Evolutionary conservation across 2,797 vertebrate genomes (phyloP).

Genomic region (Acanthornis magna): DNA sequence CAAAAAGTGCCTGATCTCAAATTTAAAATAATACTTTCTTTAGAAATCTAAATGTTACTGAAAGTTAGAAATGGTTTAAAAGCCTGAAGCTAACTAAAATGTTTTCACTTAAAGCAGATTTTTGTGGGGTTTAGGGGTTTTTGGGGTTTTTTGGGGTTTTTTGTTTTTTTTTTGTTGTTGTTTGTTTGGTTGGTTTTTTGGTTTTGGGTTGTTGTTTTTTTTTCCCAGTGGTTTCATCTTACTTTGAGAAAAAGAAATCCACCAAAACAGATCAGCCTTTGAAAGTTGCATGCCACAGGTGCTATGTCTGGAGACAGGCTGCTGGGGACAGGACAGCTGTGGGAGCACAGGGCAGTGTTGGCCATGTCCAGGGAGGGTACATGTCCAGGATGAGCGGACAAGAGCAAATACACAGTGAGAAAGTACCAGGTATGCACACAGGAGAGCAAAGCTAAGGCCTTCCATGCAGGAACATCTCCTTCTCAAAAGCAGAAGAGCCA

Average conservation of each 20-base stretch:
- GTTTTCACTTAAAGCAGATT: neutral
- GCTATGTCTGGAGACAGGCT: neutral
- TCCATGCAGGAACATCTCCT: neutral
- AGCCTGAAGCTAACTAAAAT: neutral
- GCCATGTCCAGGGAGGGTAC: neutral
- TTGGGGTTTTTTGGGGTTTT: neutral
- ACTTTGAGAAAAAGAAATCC: neutral
- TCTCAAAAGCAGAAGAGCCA: neutral
- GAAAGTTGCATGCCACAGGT: neutral
- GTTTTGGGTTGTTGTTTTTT: no score
- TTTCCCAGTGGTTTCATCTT: neutral
- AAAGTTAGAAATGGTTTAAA: neutral
- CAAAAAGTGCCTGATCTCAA: neutral
- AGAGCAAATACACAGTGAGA: neutral
- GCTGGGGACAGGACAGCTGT: neutral
- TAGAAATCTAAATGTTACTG: neutral
- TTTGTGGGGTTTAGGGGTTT: neutral
- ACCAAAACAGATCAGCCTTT: neutral
- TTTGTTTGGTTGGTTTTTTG: neutral
- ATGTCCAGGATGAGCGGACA: neutral
- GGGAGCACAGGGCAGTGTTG: neutral
- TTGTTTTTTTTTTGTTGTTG: no score
- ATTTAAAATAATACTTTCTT: neutral
- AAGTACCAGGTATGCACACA: neutral
- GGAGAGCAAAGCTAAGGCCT: neutral